Evolutionary conservation across 2,888 invertebrate genomes (phyloP).

Genomic region (Yponomeuta malinellus): DNA sequence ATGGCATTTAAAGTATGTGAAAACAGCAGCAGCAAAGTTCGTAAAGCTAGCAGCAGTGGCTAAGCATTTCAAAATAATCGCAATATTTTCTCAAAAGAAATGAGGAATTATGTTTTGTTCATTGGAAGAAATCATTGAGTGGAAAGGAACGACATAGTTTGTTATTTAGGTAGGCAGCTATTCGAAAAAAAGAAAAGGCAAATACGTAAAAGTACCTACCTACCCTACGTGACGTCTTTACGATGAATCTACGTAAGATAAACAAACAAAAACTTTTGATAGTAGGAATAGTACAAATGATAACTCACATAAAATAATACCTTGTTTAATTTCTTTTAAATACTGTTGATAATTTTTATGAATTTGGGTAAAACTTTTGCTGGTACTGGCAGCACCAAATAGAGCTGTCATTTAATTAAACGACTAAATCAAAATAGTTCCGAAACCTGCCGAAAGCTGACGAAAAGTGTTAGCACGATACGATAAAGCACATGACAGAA

Average conservation of each 20-base stretch:
- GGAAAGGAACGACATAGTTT: background rate
- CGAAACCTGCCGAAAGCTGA: background rate
- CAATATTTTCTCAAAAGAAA: no score
- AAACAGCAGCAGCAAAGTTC: no score
- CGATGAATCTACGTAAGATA: no score
- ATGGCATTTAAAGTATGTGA: no score
- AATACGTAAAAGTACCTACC: background rate
- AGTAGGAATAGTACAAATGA: no score
- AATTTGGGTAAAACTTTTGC: background rate
- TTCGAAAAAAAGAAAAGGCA: background rate
- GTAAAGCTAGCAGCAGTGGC: no score
- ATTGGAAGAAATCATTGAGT: background rate
- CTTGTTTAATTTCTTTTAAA: no score
- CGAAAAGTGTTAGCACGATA: background rate
- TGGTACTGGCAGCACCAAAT: background rate
- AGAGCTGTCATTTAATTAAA: background rate
- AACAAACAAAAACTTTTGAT: no score
- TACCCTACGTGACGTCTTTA: no score
- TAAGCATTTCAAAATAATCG: no score
- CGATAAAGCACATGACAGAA: background rate
- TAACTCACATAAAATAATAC: no score
- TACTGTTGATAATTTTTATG: background rate
- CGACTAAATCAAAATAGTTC: background rate
- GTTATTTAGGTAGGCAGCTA: background rate
- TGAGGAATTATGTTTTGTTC: no score